These are phyloP conservation scores for Craseonycteris thonglongyai DNA, from an alignment of 2,113 vertebrate species.

Conservation along the genomic window DNA sequence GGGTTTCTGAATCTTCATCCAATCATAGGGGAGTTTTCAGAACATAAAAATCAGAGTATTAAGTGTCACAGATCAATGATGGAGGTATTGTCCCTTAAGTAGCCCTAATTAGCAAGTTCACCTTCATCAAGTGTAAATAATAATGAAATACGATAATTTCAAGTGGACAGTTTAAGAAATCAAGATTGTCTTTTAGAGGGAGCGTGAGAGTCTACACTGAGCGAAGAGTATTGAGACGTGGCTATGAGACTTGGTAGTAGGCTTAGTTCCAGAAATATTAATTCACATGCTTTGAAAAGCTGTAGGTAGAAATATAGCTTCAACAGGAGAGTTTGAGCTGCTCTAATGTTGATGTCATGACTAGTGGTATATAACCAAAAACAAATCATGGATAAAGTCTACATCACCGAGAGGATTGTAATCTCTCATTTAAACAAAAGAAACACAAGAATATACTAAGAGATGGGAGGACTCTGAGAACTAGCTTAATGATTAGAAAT, in stretches of 20 bases:
- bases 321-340: background rate
- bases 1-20: background rate
- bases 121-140: background rate
- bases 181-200: background rate
- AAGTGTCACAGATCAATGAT: background rate
- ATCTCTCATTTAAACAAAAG: background rate
- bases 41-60: background rate
- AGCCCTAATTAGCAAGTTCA: background rate
- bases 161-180: background rate
- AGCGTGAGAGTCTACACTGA: background rate
- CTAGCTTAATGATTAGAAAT: background rate
- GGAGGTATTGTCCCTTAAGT: background rate
- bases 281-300: background rate
- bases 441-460: background rate
- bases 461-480: background rate
- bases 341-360: background rate
- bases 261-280: background rate
- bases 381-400: background rate
- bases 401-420: background rate
- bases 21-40: background rate
- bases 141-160: background rate
- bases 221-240: background rate
- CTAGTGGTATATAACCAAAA: background rate
- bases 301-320: background rate
- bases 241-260: background rate